Evolutionary conservation across 2,113 vertebrate genomes (phyloP).

Genomic region (Paraplagusia blochii): DNA sequence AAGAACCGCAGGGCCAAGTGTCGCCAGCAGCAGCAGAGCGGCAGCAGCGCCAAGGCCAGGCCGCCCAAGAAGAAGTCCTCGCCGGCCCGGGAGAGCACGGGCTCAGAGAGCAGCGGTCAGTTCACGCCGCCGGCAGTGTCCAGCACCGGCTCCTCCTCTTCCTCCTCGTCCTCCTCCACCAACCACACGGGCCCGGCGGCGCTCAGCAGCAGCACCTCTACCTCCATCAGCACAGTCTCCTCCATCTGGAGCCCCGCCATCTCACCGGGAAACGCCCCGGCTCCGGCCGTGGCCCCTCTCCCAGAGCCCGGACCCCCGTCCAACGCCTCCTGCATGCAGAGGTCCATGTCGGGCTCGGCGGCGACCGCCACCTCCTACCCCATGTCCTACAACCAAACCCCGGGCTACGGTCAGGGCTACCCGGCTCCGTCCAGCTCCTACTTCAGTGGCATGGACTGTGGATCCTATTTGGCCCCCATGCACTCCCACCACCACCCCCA

Average conservation of each 20-base stretch:
- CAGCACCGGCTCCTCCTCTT: conserved; percentile 88
- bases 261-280: conserved; percentile 83
- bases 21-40: conserved; percentile 93
- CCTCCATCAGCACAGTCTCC: conserved; percentile 85
- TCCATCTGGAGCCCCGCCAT: conserved; percentile 98
- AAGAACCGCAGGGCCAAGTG: conserved; percentile 89
- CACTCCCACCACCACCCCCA: conserved; percentile 92
- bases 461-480: conserved; percentile 95
- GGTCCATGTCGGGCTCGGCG: conserved; percentile 75
- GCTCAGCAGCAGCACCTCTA: conserved; percentile 77
- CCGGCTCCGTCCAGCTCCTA: conserved; percentile 88
- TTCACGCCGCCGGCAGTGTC: conserved; percentile 93
- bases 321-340: conserved; percentile 95
- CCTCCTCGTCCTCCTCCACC: conserved; percentile 82
- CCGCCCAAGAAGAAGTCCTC: conserved; percentile 96
- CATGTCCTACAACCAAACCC: conserved; percentile 91
- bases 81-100: conserved; percentile 92
- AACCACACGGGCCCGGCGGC: conserved; percentile 68
- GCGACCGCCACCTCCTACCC: conserved; percentile 84
- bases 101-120: conserved; percentile 95
- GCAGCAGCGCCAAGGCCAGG: conserved; percentile 85
- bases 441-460: conserved; percentile 93
- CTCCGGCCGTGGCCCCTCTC: conserved; percentile 78
- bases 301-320: conserved; percentile 81
- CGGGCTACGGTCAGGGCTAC: conserved; percentile 91